Percentiles rank a stretch among this genome's conserved stretches.
These are phyloP conservation scores for Drosophila erecta DNA, from an alignment of 1,140 invertebrate species.

Conservation along the genomic window DNA sequence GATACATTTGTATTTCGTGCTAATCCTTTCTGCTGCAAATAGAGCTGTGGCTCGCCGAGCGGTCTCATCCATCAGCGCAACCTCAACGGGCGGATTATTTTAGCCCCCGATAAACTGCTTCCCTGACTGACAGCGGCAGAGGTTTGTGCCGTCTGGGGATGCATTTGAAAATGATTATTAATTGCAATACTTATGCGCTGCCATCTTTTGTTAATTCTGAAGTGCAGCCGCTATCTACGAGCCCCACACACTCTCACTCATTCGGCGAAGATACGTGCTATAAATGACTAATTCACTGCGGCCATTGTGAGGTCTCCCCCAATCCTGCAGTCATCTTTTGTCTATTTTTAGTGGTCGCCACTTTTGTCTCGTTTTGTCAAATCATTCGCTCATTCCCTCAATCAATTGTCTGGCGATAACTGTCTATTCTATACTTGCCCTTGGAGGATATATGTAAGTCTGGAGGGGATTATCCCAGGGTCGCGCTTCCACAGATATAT, in stretches of 20 bases:
- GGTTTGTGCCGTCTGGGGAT: slow-evolving; percentile 26
- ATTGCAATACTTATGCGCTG: slow-evolving; percentile 67
- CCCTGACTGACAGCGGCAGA: slow-evolving; percentile 51
- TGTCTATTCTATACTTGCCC: slow-evolving; percentile 34
- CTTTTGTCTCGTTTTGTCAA: slow-evolving; percentile 70
- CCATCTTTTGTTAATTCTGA: slow-evolving; percentile 39
- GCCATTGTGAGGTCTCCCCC: slow-evolving; percentile 29
- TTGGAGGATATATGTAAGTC: slow-evolving; percentile 23
- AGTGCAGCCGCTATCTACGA: slow-evolving; percentile 39
- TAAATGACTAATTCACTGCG: slow-evolving; percentile 75
- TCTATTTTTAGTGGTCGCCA: slow-evolving; percentile 74
- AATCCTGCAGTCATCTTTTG: slow-evolving; percentile 33
- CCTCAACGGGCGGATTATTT: slow-evolving; percentile 62
- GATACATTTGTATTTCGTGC: slow-evolving; percentile 68
- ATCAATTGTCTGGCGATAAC: slow-evolving; percentile 59
- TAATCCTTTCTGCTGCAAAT: slow-evolving; percentile 74
- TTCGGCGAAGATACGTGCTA: slow-evolving; percentile 56
- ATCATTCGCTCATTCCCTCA: slow-evolving; percentile 60
- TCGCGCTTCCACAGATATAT: slow-evolving; percentile 12
- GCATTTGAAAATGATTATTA: slow-evolving; percentile 75
- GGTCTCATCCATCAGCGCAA: slow-evolving; percentile 61
- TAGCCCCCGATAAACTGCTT: slow-evolving; percentile 39
- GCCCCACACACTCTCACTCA: slow-evolving; percentile 44
- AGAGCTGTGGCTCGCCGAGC: slow-evolving; percentile 48
- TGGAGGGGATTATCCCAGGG: slow-evolving; percentile 25